Base-by-base conservation (phyloP, 1,140 invertebrate genomes). In the Batillaria attramentaria region DNA sequence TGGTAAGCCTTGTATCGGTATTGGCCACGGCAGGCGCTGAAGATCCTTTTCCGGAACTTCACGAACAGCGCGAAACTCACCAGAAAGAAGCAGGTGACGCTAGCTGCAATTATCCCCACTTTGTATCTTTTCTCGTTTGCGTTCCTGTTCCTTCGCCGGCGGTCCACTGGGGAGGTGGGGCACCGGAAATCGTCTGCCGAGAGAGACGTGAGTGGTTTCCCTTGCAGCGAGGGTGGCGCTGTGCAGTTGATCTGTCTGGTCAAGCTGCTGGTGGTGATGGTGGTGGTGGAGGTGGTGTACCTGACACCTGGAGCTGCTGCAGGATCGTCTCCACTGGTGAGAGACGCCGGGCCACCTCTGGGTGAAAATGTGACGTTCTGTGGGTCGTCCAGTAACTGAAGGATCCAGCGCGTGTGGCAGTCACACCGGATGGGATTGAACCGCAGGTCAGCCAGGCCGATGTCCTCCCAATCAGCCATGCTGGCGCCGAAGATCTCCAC, bases 1-100 rank as follows among this genome's bases (percentile, higher is more conserved):
- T 54, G 10, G 73, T 75, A 39, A 4, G 73, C 57, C n/a, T 35
- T 37, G 73, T 75, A 75, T 1, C 73, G 73, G 73, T 75, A 75
- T 39, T 75, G 73, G 1, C 73, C 39, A 10, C 37, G 3, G 73
- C 73, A 75, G 31, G 62, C 20, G 39, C 73, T 75, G 54, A 33
- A 75, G 18, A 75, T 16, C 5, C 54, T 20, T 4, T 57, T 50
- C 20, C 73, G 50, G 57, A 62, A 75, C 73, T 75, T 75, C 18
- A 75, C 4, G 37, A 65, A 41, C n/a, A 75, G 57, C 20, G 54
- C 73, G 57, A 50, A 57, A 57, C 33, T 28, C 3, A 60, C 20
- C 0, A 75, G 57, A 35, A 75, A 31, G 41, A 75, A 39, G 54
- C 35, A 39, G 4, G 54, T 41, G 54, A 75, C 54, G 37, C 73